Evolutionary conservation across 2,113 vertebrate genomes (phyloP).

Genomic region (Riparia riparia): DNA sequence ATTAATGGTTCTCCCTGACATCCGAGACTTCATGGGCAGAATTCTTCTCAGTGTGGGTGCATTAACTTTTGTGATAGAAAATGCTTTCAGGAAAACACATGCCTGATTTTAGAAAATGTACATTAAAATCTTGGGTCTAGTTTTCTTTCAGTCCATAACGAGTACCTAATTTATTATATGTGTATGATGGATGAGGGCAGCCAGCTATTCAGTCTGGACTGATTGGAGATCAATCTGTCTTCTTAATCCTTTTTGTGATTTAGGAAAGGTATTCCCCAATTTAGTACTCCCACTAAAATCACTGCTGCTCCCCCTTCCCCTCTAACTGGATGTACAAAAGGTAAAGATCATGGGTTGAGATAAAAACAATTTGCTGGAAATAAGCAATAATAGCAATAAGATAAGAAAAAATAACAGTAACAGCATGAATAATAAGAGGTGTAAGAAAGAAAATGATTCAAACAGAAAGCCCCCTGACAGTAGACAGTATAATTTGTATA

Average conservation of each 20-base stretch:
- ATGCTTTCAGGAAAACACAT: neutral
- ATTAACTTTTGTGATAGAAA: neutral
- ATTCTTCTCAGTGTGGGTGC: neutral
- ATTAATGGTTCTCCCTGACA: neutral
- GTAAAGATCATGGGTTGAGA: neutral
- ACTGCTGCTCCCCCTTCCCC: neutral
- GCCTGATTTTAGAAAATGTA: neutral
- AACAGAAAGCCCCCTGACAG: neutral
- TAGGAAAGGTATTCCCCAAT: neutral
- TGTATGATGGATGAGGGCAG: neutral
- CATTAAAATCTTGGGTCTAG: neutral
- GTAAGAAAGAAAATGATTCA: neutral
- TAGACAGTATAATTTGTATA: neutral
- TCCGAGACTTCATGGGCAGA: neutral
- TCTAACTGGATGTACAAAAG: neutral
- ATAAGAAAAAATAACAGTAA: neutral
- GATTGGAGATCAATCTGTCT: neutral
- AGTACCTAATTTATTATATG: neutral
- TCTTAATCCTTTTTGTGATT: neutral
- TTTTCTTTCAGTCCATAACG: neutral
- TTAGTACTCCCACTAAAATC: neutral
- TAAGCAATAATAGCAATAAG: neutral
- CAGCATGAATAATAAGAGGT: neutral
- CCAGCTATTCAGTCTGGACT: neutral
- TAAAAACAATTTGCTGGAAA: neutral